phyloP scores from a whole-genome alignment of 2,113 vertebrate species.

The Euleptes europaea region DNA sequence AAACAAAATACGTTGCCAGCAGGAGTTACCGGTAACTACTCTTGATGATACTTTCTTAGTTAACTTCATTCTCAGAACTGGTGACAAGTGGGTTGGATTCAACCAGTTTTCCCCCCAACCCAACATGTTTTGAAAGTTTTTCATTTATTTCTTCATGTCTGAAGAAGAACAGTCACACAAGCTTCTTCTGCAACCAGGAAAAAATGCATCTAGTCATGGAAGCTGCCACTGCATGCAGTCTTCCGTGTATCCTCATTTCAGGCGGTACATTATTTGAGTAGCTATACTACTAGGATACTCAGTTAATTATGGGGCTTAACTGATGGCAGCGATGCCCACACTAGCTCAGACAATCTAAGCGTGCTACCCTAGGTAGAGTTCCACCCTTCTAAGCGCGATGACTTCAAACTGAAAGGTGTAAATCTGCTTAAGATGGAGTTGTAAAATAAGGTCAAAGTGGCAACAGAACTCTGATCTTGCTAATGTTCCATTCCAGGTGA shows the following conservation, averaged over 20 bases:
- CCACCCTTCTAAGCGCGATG: too few species aligned
- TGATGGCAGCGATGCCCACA: neutral
- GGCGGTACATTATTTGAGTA: neutral
- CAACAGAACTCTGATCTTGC: neutral
- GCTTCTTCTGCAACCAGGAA: neutral
- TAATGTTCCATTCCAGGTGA: neutral
- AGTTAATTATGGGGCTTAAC: neutral
- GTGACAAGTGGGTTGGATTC: neutral
- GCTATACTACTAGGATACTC: neutral
- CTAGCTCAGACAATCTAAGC: neutral
- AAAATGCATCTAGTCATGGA: neutral
- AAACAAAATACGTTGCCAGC: too few species aligned
- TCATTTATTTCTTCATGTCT: neutral
- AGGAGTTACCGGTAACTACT: neutral
- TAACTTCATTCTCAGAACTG: neutral
- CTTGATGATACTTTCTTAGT: neutral
- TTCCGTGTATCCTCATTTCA: neutral
- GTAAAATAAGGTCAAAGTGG: neutral
- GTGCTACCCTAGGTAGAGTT: too few species aligned
- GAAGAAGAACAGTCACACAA: neutral
- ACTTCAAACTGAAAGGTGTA: too few species aligned
- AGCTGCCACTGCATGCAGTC: neutral
- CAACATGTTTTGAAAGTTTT: neutral
- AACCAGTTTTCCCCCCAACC: too few species aligned
- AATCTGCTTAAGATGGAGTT: too few species aligned